Base-by-base conservation (phyloP, 2,888 invertebrate species). In the Dichetophora obliterata region DNA sequence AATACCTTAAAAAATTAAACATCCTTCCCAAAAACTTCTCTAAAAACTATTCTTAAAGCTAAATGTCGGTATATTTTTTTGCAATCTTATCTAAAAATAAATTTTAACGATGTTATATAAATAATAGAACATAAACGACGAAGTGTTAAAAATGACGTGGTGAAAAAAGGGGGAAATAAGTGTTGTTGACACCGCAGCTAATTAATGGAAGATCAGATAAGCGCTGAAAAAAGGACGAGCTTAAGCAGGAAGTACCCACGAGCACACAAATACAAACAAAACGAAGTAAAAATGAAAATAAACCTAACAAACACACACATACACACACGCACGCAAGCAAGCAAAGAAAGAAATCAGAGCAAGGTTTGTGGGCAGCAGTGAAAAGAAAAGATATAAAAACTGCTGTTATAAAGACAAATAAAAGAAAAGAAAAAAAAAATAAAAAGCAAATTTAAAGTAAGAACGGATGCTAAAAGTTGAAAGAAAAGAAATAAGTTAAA, bases 101-200 rank as follows among this genome's bases (percentile, higher is more conserved):
- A 8, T 54, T 54, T 43, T 11, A 43, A 14, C 3, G 14, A 11
- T 43, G 14, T 14, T 11, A 14, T 14, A 11, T 6, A 43, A 43
- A 43, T 37, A 43, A 19, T 5, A 19, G 43, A 19, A 8, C 37
- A 66, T 11, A 43, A 19, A 19, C 9, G 11, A 66, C 14, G 16
- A 24, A 48, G 43, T 50, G 50, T 24, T 16, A 68, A 27, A 48
- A 16, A 50, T 16, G 27, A 14, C 43, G 34, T 34, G 11, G 27
- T 37, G 22, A 19, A 22, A 6, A 37, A 59, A 57, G 16, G 8
- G 57, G 54, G 43, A 48, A 68, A 71, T 37, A 71, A 43, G 37
- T 71, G 57, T 43, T 59, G 71, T 71, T 71, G 71, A 71, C 71
- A 71, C 71, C 37, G 71, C 71, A 71, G 57, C 71, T 71, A 71